Base-by-base conservation (phyloP, 2,113 vertebrate genomes). In the Macrotis lagotis region DNA sequence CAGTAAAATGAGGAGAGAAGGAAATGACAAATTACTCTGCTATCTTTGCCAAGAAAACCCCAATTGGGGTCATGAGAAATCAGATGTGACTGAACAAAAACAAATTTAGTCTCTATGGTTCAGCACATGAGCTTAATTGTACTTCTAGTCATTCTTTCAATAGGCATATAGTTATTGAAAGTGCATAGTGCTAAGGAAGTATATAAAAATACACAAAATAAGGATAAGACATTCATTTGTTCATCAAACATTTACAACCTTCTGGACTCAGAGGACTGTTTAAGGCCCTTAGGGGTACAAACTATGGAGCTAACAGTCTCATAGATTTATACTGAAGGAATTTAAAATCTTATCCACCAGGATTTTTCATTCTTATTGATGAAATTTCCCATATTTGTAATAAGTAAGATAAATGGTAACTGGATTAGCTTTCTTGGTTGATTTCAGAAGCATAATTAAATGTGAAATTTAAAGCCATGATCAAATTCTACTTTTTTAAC, bases 321-420 rank as follows among this genome's bases (percentile, higher is more conserved):
- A n/a, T 83, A 22, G 6, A 44, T 83, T 83, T 44, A 8, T 19
- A 16, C 37, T 44, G 19, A 83, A 44, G n/a, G 16, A 83, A 83
- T 94, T 97, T 97, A 97, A 95, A 47, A 47, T 26, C 51, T 74
- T 49, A 90, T 53, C n/a, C 90, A 95, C 93, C 90, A 94, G 94
- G 55, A 96, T 97, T 97, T 96, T 88, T 92, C 96, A 94, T 95
- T 97, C 88, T 89, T 44, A n/a, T 83, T 0, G 11, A 95, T 98
- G 0, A 37, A 50, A 52, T 16, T 26, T 1, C 8, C 10, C 3
- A 1, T 52, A 83, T 31, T 53, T 53, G 95, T 92, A 94, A 93
- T 96, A 95, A 98, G 93, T 98, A 97, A 96, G 97, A 95, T 92
- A 95, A 96, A 91, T 89, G 91, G 93, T 95, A 96, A 49, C 50